Evolutionary conservation across 2,888 invertebrate genomes (phyloP), one percentile per base, ranked within the genome.

Genomic region (Ormyrus thymus): DNA sequence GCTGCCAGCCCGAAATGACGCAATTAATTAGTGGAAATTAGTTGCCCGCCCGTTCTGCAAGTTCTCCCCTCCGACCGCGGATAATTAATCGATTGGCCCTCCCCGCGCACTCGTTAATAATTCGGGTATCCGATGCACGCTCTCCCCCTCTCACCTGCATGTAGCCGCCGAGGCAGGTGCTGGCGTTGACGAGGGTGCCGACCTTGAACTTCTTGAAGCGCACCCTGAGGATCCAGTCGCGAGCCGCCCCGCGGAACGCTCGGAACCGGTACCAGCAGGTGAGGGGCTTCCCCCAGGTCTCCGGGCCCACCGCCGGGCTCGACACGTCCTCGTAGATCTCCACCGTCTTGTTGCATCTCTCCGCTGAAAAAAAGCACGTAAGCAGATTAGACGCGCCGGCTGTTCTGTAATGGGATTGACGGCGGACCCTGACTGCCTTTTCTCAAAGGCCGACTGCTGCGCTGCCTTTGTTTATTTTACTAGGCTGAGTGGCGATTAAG

Each of bases 161-260:
- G 87, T 94, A 97, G 84, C 97, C 97, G 81, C 96, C 96, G 84
- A 95, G 94, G 87, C 97, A 97, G 71, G 95, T 94, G 51, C 97
- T 96, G 10, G 96, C 96, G 90, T 97, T 97, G 84, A 96, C 92
- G 85, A 97, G 91, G 10, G 94, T 94, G 15, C 97, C 97, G 78
- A 97, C 96, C 92, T 97, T 97, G 91, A 97, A 97, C 90, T 97
- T 97, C 92, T 97, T 97, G 92, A 97, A 97, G 83, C 97, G 93
- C 84, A 97, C 94, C 85, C 97, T 93, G 64, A 97, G 92, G 82
- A 97, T 97, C 95, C 97, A 97, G 90, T 97, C 97, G 83, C 96
- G 94, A 1, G 97, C 95, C 43, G 96, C 95, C 5, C 97, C 96
- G 82, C 97, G 93, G 85, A 97, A 95, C 15, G 96, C 95, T 81